These are phyloP conservation scores for Eira barbara DNA, from an alignment of 2,113 vertebrate genomes.

Conservation along the genomic window DNA sequence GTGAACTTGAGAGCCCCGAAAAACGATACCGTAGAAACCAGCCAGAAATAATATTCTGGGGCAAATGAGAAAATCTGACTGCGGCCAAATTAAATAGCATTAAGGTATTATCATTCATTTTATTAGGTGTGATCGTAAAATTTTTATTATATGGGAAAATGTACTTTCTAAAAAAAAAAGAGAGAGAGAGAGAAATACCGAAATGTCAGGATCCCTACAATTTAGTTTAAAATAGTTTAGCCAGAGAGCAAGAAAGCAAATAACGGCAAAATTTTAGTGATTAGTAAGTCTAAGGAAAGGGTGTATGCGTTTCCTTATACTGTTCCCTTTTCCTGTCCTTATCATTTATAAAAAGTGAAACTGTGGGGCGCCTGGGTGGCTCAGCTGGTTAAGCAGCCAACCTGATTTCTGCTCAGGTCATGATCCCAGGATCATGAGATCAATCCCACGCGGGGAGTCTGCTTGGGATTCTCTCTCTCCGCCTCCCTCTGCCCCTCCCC, in stretches of 20 bases:
- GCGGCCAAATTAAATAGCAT: not conserved
- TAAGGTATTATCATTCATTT: not conserved
- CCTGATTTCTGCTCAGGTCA: not conserved
- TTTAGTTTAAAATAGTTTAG: not conserved
- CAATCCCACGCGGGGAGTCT: not conserved
- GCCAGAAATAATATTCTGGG: not conserved
- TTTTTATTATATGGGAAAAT: not conserved
- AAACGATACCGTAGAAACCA: not conserved
- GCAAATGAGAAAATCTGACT: not conserved
- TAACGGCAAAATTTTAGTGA: fast-evolving
- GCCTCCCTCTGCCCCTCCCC: not conserved
- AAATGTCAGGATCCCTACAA: not conserved
- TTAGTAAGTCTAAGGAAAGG: fast-evolving
- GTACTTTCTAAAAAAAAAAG: not conserved
- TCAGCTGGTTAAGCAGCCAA: not conserved
- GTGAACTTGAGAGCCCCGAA: not conserved
- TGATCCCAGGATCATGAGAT: not conserved
- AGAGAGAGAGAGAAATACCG: too few relatives aligned
- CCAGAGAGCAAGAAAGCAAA: not conserved
- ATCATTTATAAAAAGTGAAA: not conserved
- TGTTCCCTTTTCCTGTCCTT: fast-evolving
- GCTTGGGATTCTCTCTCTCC: not conserved
- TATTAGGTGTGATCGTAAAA: too few relatives aligned
- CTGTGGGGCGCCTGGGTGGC: not conserved
- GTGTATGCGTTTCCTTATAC: fast-evolving